A percentile compares a stretch with the other conserved stretches of the same genome.
These are phyloP conservation scores for Halcyon badia DNA, from an alignment of 2,797 vertebrate genomes.

Conservation along the genomic window DNA sequence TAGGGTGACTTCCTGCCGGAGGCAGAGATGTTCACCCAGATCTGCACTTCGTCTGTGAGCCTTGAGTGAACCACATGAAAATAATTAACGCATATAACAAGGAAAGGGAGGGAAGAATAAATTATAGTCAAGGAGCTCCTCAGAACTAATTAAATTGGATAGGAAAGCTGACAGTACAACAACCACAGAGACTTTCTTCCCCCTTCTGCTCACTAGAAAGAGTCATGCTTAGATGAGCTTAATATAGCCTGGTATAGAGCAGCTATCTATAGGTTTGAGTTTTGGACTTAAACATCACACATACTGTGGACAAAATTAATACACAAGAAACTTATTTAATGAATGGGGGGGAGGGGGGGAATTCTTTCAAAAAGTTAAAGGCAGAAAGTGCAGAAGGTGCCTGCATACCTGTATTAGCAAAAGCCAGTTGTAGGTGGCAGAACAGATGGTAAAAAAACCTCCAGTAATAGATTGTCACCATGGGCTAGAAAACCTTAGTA, in stretches of 20 bases:
- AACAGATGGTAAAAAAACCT: not conserved
- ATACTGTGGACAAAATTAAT: not conserved
- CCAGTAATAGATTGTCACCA: not conserved
- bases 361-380: not conserved
- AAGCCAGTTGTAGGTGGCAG: not conserved
- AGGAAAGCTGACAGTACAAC: slow-evolving; percentile 35
- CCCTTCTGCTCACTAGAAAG: not conserved
- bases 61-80: not conserved
- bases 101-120: slow-evolving; percentile 53
- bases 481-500: not conserved
- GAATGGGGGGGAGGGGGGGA: accelerated
- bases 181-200: not conserved
- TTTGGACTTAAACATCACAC: not conserved
- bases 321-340: not conserved
- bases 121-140: slow-evolving; percentile 53
- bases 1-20: not conserved
- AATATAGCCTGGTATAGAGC: not conserved
- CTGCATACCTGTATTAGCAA: not conserved
- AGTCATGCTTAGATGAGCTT: not conserved
- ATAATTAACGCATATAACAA: slow-evolving; percentile 58
- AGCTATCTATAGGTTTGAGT: not conserved
- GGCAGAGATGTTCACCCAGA: not conserved
- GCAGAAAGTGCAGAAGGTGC: not conserved
- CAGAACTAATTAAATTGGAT: slow-evolving; percentile 66
- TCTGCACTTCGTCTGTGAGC: not conserved